A percentile compares a stretch with the other conserved stretches of the same genome.
These are phyloP conservation scores for Lypha dubia DNA, from an alignment of 2,888 invertebrate genomes.

Conservation along the genomic window DNA sequence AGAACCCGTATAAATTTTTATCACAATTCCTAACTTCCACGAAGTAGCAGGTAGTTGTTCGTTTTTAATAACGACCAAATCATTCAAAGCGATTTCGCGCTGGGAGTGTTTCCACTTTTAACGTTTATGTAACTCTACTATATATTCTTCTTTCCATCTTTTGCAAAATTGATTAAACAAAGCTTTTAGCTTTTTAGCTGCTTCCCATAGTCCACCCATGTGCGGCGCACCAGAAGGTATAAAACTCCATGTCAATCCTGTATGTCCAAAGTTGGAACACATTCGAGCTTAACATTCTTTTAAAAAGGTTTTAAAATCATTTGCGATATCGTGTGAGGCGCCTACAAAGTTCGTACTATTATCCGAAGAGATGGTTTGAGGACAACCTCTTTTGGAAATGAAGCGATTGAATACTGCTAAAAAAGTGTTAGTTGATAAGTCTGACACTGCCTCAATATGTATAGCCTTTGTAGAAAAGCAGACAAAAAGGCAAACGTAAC, in stretches of 20 bases:
- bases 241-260: not conserved
- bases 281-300: not conserved
- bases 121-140: too few relatives aligned
- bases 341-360: too few relatives aligned
- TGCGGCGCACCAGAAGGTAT: not conserved
- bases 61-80: too few relatives aligned
- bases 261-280: not conserved
- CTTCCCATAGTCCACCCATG: not conserved
- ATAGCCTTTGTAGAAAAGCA: too few relatives aligned
- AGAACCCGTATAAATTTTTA: not conserved
- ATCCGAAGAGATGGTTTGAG: too few relatives aligned
- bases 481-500: too few relatives aligned
- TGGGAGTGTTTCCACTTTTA: too few relatives aligned
- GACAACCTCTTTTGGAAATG: too few relatives aligned
- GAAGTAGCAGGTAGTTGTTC: not conserved
- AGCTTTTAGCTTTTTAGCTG: not conserved
- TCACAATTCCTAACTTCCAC: not conserved
- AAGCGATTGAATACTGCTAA: too few relatives aligned
- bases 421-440: too few relatives aligned
- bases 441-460: too few relatives aligned
- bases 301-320: not conserved
- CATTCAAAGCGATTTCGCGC: not conserved
- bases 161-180: not conserved
- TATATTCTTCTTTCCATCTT: too few relatives aligned
- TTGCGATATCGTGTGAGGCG: not conserved